phyloP scores from a whole-genome alignment of 1,140 invertebrate genomes.

The Neodiprion fabricii region DNA sequence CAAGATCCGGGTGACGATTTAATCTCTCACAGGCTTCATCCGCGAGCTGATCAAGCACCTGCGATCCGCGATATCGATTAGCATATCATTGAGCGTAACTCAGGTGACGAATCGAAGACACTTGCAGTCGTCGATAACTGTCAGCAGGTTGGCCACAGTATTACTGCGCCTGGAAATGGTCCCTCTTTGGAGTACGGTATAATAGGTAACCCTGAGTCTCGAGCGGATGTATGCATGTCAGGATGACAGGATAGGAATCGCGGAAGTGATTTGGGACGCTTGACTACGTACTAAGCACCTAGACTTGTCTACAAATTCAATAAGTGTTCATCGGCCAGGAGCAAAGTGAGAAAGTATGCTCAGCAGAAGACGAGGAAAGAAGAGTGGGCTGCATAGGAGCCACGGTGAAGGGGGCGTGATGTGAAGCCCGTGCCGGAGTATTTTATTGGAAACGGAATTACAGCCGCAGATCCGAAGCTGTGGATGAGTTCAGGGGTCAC shows the following conservation, averaged over 20 bases:
- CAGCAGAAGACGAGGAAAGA: neutral
- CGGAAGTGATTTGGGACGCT: neutral
- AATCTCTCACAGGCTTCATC: neutral
- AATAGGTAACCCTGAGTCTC: conserved; percentile 25
- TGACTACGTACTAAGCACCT: neutral
- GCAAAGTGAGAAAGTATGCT: neutral
- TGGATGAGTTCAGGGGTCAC: conserved; percentile 29
- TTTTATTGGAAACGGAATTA: conserved; percentile 48
- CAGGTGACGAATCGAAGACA: conserved; percentile 36
- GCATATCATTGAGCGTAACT: neutral
- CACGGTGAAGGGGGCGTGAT: neutral
- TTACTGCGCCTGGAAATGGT: too few species aligned
- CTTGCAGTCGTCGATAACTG: conserved; percentile 42
- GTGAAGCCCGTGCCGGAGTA: neutral
- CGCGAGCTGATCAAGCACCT: too few species aligned
- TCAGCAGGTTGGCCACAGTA: neutral
- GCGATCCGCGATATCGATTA: too few species aligned
- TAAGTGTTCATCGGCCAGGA: neutral
- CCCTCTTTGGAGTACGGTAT: neutral
- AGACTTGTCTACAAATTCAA: neutral
- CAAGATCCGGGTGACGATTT: neutral
- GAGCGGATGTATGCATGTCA: conserved; percentile 18
- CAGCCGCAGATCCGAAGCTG: conserved; percentile 19
- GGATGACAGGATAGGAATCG: neutral
- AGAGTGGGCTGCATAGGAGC: neutral